phyloP scores from a whole-genome alignment of 2,797 vertebrate genomes.

The Betta splendens region DNA sequence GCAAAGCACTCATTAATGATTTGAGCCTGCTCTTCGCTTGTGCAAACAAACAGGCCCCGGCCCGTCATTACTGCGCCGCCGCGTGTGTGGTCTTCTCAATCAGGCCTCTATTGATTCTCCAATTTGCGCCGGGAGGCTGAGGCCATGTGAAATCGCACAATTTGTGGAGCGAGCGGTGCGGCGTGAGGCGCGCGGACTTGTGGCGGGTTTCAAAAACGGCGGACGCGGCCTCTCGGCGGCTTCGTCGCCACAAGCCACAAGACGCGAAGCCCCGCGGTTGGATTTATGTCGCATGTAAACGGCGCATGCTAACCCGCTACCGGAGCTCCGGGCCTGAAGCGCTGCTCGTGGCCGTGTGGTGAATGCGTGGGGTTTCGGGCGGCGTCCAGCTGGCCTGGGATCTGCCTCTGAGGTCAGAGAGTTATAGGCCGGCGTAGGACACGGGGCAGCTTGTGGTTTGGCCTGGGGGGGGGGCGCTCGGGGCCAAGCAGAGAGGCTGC shows the following conservation, averaged over 20 bases:
- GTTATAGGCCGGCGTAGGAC: conserved; percentile 64
- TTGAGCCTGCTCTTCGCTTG: conserved; percentile 78
- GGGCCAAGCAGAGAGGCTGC: conserved; percentile 59
- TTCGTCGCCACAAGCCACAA: conserved; percentile 75
- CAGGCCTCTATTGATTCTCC: conserved; percentile 73
- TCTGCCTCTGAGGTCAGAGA: conserved; percentile 69
- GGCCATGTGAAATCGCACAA: conserved; percentile 42
- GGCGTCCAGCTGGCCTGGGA: conserved; percentile 65
- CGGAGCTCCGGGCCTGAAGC: conserved; percentile 56
- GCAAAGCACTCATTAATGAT: conserved; percentile 81
- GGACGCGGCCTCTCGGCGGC: conserved; percentile 63
- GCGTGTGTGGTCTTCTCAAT: conserved; percentile 73
- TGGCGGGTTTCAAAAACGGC: conserved; percentile 53
- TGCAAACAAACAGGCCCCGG: conserved; percentile 79
- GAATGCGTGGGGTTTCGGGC: conserved; percentile 70
- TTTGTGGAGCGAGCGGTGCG: conserved; percentile 52
- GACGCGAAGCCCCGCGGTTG: conserved; percentile 74
- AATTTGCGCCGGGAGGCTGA: conserved; percentile 53
- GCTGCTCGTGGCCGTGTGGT: conserved; percentile 63
- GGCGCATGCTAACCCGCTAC: conserved; percentile 62
- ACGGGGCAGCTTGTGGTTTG: conserved; percentile 70
- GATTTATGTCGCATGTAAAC: conserved; percentile 75
- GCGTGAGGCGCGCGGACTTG: conserved; percentile 45
- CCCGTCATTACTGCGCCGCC: conserved; percentile 73
- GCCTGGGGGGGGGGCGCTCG: conserved; percentile 41